A percentile compares a stretch with the other conserved stretches of the same genome.
Conservation (phyloP, 2,888 invertebrate species). For the Mesochorus sp. region DNA sequence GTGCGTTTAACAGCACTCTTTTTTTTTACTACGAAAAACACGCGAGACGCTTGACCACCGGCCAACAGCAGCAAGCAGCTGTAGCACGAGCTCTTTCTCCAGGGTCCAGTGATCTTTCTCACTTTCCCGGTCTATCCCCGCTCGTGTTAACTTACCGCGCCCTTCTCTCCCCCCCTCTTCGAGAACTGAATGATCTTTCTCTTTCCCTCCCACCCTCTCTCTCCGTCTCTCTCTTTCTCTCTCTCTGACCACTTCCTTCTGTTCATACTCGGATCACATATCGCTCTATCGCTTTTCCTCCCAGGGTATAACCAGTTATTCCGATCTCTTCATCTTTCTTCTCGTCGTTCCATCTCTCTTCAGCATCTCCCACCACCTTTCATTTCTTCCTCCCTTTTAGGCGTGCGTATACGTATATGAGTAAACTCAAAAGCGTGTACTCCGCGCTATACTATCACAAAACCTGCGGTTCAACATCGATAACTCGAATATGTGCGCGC, state of each 20-base stretch:
- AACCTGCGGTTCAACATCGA: conserved; percentile 53
- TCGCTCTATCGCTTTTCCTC: conserved; percentile 3
- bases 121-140: conserved; percentile 43
- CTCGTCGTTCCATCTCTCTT: conserved; percentile 38
- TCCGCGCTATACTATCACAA: conserved; percentile 10
- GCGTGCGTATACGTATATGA: not conserved
- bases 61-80: conserved; percentile 52
- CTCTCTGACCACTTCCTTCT: not conserved
- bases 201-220: too few species aligned
- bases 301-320: conserved; percentile 13
- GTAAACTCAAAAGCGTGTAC: not conserved
- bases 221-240: conserved; percentile 1
- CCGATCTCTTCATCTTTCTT: conserved; percentile 1
- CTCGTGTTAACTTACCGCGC: conserved; percentile 22
- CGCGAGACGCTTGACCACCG: conserved; percentile 51
- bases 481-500: conserved; percentile 67
- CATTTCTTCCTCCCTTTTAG: not conserved
- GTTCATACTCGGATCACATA: not conserved
- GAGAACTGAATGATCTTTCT: conserved; percentile 13
- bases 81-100: conserved; percentile 56
- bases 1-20: not conserved
- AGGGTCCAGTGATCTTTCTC: conserved; percentile 63
- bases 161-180: conserved; percentile 23
- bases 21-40: conserved; percentile 19
- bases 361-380: conserved; percentile 32